Conservation (phyloP, 2,797 vertebrate genomes). For the Eremophila alpestris region DNA sequence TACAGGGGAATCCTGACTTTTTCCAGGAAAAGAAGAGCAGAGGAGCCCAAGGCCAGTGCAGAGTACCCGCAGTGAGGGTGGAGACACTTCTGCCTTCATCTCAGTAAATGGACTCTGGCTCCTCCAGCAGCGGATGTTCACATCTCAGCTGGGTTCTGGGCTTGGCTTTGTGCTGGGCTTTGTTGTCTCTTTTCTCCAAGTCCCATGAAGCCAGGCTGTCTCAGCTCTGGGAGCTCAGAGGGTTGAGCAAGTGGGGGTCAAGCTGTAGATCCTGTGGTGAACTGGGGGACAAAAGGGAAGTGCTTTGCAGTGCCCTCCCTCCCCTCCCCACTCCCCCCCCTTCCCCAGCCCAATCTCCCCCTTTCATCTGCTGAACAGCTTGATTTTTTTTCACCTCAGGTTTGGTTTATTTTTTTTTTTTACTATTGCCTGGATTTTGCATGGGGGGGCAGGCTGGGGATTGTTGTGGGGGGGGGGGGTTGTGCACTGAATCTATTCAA, state of each 20-base stretch:
- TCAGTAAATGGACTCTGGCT: conserved; percentile 6
- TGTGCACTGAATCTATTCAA: conserved; percentile 60
- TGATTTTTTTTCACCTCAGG: neutral
- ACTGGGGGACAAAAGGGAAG: neutral
- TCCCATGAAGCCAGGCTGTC: neutral
- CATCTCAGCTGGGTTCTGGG: conserved; percentile 19
- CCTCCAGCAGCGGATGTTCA: neutral
- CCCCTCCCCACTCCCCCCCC: neutral
- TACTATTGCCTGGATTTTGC: conserved; percentile 39
- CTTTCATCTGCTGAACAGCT: neutral
- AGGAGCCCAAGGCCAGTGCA: neutral
- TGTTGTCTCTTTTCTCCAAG: neutral
- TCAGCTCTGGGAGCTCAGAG: neutral
- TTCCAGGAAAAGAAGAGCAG: neutral
- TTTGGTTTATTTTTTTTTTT: neutral
- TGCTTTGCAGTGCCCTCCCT: neutral
- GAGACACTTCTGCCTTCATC: neutral
- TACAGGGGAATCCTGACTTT: neutral
- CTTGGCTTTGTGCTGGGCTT: conserved; percentile 30
- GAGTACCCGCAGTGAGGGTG: neutral
- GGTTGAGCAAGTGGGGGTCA: neutral
- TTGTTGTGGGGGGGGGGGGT: neutral
- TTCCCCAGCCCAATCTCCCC: neutral
- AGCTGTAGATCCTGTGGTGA: neutral
- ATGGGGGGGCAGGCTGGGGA: conserved; percentile 56